phyloP scores from a whole-genome alignment of 1,140 invertebrate species.

The Saxidomus purpurata region DNA sequence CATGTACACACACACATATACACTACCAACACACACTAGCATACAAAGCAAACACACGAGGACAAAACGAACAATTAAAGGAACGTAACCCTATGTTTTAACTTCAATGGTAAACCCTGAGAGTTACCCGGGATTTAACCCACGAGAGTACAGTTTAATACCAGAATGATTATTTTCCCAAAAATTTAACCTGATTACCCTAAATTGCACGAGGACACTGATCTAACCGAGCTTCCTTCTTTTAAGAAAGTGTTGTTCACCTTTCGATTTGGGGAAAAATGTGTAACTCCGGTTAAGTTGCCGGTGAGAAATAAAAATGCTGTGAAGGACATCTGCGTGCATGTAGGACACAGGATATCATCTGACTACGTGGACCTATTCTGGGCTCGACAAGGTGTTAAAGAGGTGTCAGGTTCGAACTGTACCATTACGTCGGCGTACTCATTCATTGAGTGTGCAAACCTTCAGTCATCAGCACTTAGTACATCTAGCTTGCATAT shows the following conservation, averaged over 20 bases:
- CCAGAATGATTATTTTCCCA: too few relatives aligned
- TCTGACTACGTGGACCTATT: background rate
- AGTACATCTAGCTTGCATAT: background rate
- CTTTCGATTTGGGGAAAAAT: background rate
- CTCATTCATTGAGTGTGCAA: constrained; percentile 4
- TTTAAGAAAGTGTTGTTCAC: background rate
- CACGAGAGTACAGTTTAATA: too few relatives aligned
- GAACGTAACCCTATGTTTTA: too few relatives aligned
- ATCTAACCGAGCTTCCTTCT: background rate
- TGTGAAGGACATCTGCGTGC: background rate
- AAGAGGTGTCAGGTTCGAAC: background rate
- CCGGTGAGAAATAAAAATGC: background rate
- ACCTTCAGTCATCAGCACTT: background rate
- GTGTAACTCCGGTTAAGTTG: background rate
- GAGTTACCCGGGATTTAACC: too few relatives aligned
- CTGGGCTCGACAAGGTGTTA: constrained; percentile 2
- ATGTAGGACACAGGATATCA: background rate
- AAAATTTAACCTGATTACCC: too few relatives aligned
- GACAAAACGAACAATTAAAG: too few relatives aligned
- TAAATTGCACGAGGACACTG: background rate
- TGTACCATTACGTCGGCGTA: background rate
- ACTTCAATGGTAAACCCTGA: too few relatives aligned
- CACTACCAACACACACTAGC: too few relatives aligned
- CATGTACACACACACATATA: too few relatives aligned
- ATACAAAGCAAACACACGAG: too few relatives aligned